A percentile compares a stretch with the other conserved stretches of the same genome.
These are phyloP conservation scores for Idris sp. DNA, from an alignment of 1,140 invertebrate genomes.

Conservation along the genomic window DNA sequence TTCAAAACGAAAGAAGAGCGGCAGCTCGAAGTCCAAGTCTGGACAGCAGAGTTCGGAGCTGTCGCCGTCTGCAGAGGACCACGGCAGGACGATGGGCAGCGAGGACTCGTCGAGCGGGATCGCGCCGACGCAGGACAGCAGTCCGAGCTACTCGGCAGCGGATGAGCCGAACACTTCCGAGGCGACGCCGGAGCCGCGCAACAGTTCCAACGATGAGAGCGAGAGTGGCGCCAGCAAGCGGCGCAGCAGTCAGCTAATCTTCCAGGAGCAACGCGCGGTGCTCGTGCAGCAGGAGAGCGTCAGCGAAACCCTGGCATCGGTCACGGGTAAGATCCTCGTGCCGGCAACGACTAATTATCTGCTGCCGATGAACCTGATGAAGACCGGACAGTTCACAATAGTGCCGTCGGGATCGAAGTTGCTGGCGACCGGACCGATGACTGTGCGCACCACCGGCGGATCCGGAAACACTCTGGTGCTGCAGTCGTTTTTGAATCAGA, in stretches of 20 bases:
- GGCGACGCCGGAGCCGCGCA: constrained; percentile 50
- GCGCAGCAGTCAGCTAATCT: no score
- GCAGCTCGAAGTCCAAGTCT: constrained; percentile 80
- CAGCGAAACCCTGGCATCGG: constrained; percentile 77
- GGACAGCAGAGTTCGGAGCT: constrained; percentile 79
- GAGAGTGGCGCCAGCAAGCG: no score
- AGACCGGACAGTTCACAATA: constrained; percentile 84
- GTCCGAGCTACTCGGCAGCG: constrained; percentile 67
- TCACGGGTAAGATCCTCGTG: constrained; percentile 78
- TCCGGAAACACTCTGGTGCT: constrained; percentile 79
- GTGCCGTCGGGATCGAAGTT: constrained; percentile 84
- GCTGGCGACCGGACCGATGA: constrained; percentile 81
- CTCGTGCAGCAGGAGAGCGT: constrained; percentile 79
- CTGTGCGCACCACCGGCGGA: constrained; percentile 73
- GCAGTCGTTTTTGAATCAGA: constrained; percentile 79
- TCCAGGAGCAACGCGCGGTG: no score
- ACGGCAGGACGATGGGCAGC: constrained; percentile 83
- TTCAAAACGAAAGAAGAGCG: constrained; percentile 86
- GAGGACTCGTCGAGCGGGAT: constrained; percentile 85
- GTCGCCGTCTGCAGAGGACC: constrained; percentile 82
- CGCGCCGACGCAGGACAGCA: constrained; percentile 79
- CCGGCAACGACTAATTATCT: constrained; percentile 83
- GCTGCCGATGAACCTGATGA: constrained; percentile 81
- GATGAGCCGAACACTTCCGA: constrained; percentile 71
- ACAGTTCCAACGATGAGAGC: constrained; percentile 73